phyloP scores from a whole-genome alignment of 1,140 invertebrate genomes.

The Hypothenemus hampei region DNA sequence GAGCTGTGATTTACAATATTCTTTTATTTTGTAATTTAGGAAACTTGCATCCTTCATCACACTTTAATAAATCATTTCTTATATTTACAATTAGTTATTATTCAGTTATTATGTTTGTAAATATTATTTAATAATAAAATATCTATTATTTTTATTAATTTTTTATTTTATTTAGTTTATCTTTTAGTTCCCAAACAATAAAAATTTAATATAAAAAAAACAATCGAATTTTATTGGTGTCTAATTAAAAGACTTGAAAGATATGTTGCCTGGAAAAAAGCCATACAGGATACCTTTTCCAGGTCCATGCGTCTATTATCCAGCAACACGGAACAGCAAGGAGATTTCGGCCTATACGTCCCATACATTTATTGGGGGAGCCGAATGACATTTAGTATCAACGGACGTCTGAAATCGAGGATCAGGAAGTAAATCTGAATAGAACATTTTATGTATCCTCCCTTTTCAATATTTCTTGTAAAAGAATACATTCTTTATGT shows the following conservation, averaged over 20 bases:
- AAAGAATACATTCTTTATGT: background rate
- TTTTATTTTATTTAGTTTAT: too few relatives aligned
- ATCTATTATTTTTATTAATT: too few relatives aligned
- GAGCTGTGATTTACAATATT: too few relatives aligned
- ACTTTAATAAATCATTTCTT: too few relatives aligned
- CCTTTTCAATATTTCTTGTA: background rate
- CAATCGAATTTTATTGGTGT: conserved; percentile 46
- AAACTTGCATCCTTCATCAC: too few relatives aligned
- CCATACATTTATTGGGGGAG: conserved; percentile 34
- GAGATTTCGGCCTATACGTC: conserved; percentile 39
- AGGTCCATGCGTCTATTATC: conserved; percentile 65
- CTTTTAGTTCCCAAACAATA: background rate
- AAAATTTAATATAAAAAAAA: background rate
- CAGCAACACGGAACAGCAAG: conserved; percentile 45
- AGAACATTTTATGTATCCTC: background rate
- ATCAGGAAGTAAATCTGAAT: background rate
- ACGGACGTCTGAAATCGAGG: conserved; percentile 23
- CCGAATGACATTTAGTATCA: conserved; percentile 31
- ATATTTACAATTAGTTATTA: too few relatives aligned
- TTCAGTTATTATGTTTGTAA: too few relatives aligned
- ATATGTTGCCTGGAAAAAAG: too few relatives aligned
- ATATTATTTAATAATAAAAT: too few relatives aligned
- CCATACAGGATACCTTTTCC: too few relatives aligned
- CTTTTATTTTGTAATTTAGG: too few relatives aligned
- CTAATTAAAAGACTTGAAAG: too few relatives aligned